Percentiles rank a stretch among this genome's conserved stretches.
phyloP scores from a whole-genome alignment of 2,888 invertebrate species.

The Dermolepida albohirtum region DNA sequence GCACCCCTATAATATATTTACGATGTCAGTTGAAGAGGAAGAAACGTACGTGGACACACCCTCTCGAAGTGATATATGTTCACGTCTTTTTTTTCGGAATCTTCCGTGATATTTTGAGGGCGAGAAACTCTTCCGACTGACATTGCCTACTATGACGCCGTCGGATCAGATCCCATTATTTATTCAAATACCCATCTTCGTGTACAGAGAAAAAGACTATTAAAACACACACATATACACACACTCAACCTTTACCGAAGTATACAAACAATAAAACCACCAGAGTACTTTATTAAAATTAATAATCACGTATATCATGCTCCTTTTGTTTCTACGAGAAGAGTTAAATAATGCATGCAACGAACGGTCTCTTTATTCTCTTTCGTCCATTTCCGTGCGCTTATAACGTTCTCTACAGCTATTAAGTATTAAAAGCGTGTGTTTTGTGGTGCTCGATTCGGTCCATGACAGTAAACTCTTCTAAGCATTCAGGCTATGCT shows the following conservation, averaged over 20 bases:
- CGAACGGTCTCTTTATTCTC: conserved; percentile 37
- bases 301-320: conserved; percentile 38
- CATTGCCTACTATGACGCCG: conserved; percentile 21
- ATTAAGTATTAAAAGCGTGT: conserved; percentile 31
- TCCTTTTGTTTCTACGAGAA: conserved; percentile 39
- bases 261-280: conserved; percentile 37
- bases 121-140: conserved; percentile 28
- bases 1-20: conserved; percentile 39
- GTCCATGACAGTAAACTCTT: not conserved
- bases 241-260: conserved; percentile 3
- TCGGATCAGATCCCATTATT: conserved; percentile 35
- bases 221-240: conserved; percentile 28
- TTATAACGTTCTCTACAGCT: conserved; percentile 26
- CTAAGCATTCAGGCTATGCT: conserved; percentile 36
- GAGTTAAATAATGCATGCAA: conserved; percentile 43
- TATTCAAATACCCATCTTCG: conserved; percentile 42
- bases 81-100: conserved; percentile 30
- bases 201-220: conserved; percentile 27
- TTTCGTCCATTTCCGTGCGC: conserved; percentile 9
- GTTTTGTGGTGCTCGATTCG: conserved; percentile 20
- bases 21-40: conserved; percentile 38
- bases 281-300: conserved; percentile 38
- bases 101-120: conserved; percentile 35
- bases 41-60: conserved; percentile 35
- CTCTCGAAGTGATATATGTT: conserved; percentile 31